phyloP scores from a whole-genome alignment of 2,888 invertebrate species.

The Drosophila merina region DNA sequence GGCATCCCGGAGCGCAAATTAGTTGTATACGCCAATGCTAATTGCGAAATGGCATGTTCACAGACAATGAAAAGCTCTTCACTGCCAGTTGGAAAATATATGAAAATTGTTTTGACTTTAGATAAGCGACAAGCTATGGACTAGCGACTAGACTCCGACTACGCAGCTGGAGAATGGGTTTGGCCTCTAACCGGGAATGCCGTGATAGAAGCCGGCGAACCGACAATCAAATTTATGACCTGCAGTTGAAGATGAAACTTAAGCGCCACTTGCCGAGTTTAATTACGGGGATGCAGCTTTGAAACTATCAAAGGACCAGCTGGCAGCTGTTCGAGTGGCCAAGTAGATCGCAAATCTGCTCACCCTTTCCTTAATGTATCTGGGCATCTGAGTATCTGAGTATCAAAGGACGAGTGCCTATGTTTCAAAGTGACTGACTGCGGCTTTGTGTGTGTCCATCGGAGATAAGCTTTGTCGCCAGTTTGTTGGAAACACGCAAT shows the following conservation, averaged over 20 bases:
- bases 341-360: slow-evolving; percentile 37
- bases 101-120: slow-evolving; percentile 84
- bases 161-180: slow-evolving; percentile 8
- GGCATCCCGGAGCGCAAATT: slow-evolving; percentile 81
- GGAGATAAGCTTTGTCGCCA: slow-evolving; percentile 73
- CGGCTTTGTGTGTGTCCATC: slow-evolving; percentile 75
- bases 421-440: slow-evolving; percentile 31
- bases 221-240: slow-evolving; percentile 80
- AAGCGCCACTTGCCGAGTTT: slow-evolving; percentile 62
- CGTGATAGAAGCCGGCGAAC: slow-evolving; percentile 71
- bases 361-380: slow-evolving; percentile 24
- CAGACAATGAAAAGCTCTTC: slow-evolving; percentile 75
- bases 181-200: slow-evolving; percentile 41
- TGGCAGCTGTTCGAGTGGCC: slow-evolving; percentile 68
- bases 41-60: slow-evolving; percentile 82
- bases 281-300: slow-evolving; percentile 53
- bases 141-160: slow-evolving; percentile 15
- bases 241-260: slow-evolving; percentile 71
- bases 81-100: slow-evolving; percentile 63
- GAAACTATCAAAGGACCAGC: slow-evolving; percentile 47
- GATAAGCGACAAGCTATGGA: slow-evolving; percentile 76
- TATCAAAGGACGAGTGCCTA: slow-evolving; percentile 16
- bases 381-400: slow-evolving; percentile 14
- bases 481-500: slow-evolving; percentile 78
- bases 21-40: slow-evolving; percentile 81